Percentiles rank a stretch among this genome's conserved stretches.
These are phyloP conservation scores for Cepaea hortensis DNA, from an alignment of 2,888 invertebrate species.

Conservation along the genomic window DNA sequence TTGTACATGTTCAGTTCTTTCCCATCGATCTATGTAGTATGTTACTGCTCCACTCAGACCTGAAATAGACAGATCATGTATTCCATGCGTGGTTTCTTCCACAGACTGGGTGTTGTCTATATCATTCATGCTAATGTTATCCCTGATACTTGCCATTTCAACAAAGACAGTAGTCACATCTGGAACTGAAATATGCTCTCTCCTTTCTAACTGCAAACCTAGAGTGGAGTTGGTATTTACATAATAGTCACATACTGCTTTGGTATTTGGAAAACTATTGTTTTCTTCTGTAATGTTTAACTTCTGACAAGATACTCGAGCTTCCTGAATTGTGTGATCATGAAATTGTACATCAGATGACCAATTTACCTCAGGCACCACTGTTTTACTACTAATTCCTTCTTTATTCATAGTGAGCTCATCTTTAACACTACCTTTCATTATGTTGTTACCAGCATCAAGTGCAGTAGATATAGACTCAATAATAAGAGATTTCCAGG, in stretches of 20 bases:
- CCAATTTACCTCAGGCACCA: no score
- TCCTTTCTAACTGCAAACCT: background rate
- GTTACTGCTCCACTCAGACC: background rate
- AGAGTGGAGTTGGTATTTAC: background rate
- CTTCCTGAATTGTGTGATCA: no score
- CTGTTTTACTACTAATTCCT: background rate
- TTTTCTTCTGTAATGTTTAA: background rate
- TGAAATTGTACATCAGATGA: no score
- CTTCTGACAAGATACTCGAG: background rate
- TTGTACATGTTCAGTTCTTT: background rate
- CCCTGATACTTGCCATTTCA: no score
- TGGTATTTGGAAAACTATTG: background rate
- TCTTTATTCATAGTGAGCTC: background rate
- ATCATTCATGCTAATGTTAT: no score
- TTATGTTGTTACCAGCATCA: background rate
- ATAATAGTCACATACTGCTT: background rate
- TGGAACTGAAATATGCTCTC: background rate
- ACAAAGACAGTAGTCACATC: background rate
- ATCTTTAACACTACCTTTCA: background rate
- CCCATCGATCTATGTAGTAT: conserved; percentile 17
- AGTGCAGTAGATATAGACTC: background rate
- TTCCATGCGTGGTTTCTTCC: no score
- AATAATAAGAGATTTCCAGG: background rate
- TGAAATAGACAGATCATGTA: background rate
- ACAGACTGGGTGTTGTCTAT: no score